Evolutionary conservation across 64 coral and sea anemone species (phyloP).

Genomic region (Acropora yongei): DNA sequence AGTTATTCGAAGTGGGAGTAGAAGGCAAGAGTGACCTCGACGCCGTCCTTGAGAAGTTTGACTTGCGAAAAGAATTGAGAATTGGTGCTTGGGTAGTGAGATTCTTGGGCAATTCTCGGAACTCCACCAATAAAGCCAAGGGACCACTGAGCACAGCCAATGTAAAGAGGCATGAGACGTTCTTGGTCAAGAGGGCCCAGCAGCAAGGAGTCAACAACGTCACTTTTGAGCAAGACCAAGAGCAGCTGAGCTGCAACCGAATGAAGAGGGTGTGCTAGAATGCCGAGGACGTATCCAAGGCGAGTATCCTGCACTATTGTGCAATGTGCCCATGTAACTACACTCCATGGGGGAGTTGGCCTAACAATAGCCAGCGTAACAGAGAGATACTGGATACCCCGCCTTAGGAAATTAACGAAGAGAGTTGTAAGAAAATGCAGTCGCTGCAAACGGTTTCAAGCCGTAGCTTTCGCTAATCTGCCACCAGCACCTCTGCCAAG

Average conservation of each 20-base stretch:
- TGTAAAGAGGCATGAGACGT: constrained; percentile 9
- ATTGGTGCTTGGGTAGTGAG: constrained; percentile 54
- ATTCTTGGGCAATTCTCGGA: not conserved
- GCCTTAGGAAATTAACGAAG: constrained; percentile 43
- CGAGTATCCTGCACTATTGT: constrained; percentile 39
- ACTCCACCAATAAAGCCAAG: not conserved
- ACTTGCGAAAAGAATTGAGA: constrained; percentile 51
- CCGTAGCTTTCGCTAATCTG: constrained; percentile 34
- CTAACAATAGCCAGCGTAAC: constrained; percentile 74
- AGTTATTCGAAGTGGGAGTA: constrained; percentile 13
- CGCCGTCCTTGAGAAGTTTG: constrained; percentile 24
- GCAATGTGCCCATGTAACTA: constrained; percentile 18
- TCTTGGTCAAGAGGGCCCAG: constrained; percentile 59
- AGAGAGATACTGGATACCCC: constrained; percentile 69
- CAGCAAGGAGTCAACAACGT: not conserved
- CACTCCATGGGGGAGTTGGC: constrained; percentile 61
- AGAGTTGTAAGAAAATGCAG: constrained; percentile 23
- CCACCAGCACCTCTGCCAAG: constrained; percentile 29
- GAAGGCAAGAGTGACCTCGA: constrained; percentile 24
- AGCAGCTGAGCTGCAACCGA: constrained; percentile 42
- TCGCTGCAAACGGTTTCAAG: constrained; percentile 66
- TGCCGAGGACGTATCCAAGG: constrained; percentile 52
- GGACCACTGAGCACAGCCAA: constrained; percentile 55
- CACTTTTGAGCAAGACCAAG: constrained; percentile 23
- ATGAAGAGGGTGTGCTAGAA: constrained; percentile 39